Conservation (phyloP, 35 echinoderm and acorn worm species). For the Ophiothrix spiculata region DNA sequence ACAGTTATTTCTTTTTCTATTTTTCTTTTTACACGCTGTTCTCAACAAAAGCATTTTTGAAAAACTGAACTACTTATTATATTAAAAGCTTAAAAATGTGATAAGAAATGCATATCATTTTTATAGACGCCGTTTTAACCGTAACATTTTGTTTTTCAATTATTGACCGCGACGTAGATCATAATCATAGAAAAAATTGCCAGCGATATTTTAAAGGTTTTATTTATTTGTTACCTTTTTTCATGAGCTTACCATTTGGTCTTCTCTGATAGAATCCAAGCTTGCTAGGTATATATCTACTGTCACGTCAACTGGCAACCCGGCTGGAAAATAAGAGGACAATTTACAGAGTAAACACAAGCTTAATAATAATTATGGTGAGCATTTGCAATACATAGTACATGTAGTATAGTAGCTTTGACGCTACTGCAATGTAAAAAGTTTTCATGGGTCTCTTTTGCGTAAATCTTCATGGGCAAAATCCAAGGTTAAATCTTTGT, state of each 20-base stretch:
- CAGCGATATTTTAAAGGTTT: neutral
- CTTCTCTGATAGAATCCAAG: conserved; percentile 12
- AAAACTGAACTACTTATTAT: too few relatives aligned
- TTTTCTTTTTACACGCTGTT: too few relatives aligned
- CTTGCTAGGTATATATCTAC: conserved; percentile 26
- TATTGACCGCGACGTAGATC: too few relatives aligned
- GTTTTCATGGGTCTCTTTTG: neutral
- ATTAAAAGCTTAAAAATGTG: too few relatives aligned
- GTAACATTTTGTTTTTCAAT: too few relatives aligned
- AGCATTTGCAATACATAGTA: too few relatives aligned
- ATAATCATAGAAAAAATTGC: too few relatives aligned
- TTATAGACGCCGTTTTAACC: too few relatives aligned
- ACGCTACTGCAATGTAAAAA: neutral
- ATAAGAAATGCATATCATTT: too few relatives aligned
- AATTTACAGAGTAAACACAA: neutral
- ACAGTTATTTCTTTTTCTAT: too few relatives aligned
- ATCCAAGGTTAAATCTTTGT: neutral
- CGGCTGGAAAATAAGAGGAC: neutral
- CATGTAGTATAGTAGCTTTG: neutral
- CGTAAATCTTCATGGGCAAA: neutral
- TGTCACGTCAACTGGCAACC: neutral
- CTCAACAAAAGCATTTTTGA: too few relatives aligned
- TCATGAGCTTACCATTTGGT: conserved; percentile 5
- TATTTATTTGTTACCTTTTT: neutral
- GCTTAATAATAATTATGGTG: neutral